These are phyloP conservation scores for Dicyrtoma fusca DNA, from an alignment of 2,888 invertebrate genomes.

Conservation along the genomic window DNA sequence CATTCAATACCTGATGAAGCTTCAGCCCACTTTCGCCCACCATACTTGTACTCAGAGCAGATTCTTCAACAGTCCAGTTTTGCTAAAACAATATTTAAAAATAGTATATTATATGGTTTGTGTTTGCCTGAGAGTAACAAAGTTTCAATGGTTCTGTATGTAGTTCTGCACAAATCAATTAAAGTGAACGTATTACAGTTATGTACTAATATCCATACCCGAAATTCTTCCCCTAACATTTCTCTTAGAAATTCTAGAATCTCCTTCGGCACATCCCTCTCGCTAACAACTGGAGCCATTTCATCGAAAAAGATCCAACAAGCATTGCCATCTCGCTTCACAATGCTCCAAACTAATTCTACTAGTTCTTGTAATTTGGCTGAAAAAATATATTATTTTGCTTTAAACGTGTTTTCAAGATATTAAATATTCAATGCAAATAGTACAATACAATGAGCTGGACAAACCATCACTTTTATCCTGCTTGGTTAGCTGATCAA, in stretches of 20 bases:
- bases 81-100: too few species aligned
- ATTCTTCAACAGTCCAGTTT: slow-evolving; percentile 22
- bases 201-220: too few species aligned
- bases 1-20: slow-evolving; percentile 23
- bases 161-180: too few species aligned
- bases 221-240: slow-evolving; percentile 18
- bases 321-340: slow-evolving; percentile 21
- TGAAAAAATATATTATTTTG: neutral
- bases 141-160: too few species aligned
- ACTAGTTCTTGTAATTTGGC: slow-evolving; percentile 22
- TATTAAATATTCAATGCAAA: neutral
- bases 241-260: slow-evolving; percentile 5
- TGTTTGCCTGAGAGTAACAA: too few species aligned
- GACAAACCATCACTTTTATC: slow-evolving; percentile 8
- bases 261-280: slow-evolving; percentile 10
- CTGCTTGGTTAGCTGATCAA: slow-evolving; percentile 29
- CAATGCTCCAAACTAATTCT: slow-evolving; percentile 24
- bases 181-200: too few species aligned
- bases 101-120: too few species aligned
- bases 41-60: neutral
- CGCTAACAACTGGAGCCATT: slow-evolving; percentile 27
- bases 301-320: slow-evolving; percentile 40
- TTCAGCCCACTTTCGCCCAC: neutral
- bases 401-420: too few species aligned
- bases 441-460: neutral